phyloP scores from a whole-genome alignment of 2,113 vertebrate species.

The Cynopterus brachyotis region DNA sequence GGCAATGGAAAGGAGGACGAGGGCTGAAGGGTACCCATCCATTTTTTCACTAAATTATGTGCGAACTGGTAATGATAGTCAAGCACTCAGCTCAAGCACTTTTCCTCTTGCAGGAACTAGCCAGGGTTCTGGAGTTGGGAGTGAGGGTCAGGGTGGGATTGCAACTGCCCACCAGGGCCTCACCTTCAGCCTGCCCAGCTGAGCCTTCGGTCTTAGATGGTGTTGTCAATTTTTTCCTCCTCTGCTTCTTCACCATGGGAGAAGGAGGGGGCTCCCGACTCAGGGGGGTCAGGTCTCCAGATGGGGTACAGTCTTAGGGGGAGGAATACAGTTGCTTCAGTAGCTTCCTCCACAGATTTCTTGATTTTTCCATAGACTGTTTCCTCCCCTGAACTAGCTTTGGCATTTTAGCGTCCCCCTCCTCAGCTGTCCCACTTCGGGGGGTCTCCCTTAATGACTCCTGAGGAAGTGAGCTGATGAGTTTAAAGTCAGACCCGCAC shows the following conservation, averaged over 20 bases:
- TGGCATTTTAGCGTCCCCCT: background rate
- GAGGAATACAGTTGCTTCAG: constrained; percentile 57
- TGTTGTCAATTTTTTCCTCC: constrained; percentile 94
- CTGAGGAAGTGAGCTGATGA: background rate
- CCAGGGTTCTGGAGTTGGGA: background rate
- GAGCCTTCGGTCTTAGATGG: constrained; percentile 93
- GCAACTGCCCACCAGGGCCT: constrained; percentile 52
- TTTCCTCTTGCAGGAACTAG: constrained; percentile 36
- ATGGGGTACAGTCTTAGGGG: constrained; percentile 80
- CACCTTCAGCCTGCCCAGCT: constrained; percentile 94
- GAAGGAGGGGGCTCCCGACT: constrained; percentile 88
- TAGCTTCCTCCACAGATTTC: constrained; percentile 8
- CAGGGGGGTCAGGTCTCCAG: constrained; percentile 82
- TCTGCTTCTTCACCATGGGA: constrained; percentile 95
- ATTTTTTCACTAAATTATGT: background rate
- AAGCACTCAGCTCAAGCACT: constrained; percentile 3
- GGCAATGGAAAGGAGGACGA: background rate
- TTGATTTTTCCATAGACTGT: constrained; percentile 3
- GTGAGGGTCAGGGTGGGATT: background rate
- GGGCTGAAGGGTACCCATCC: background rate
- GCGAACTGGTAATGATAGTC: background rate
- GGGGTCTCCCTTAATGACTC: background rate
- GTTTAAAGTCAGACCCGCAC: constrained; percentile 11
- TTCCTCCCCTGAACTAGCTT: constrained; percentile 46
- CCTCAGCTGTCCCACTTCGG: background rate